phyloP scores from a whole-genome alignment of 1,140 invertebrate genomes.

The Ips typographus region DNA sequence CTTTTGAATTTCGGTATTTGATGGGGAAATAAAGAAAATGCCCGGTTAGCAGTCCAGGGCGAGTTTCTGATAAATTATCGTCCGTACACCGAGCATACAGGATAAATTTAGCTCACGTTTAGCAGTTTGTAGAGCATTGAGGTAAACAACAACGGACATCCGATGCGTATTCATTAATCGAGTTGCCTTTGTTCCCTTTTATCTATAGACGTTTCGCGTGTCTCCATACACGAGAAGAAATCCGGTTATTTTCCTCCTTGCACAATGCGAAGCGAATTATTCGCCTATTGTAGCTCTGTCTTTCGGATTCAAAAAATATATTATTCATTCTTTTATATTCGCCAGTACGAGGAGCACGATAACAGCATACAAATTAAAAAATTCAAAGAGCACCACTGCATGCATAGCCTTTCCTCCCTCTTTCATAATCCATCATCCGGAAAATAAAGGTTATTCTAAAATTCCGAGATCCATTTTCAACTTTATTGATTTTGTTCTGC shows the following conservation, averaged over 20 bases:
- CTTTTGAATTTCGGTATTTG: constrained; percentile 44
- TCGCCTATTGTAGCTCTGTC: neutral
- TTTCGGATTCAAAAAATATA: neutral
- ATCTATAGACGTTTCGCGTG: too few relatives aligned
- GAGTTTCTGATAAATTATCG: neutral
- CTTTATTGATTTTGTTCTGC: constrained; percentile 16
- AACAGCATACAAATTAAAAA: constrained; percentile 8
- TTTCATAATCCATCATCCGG: constrained; percentile 22
- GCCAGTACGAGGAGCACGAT: constrained; percentile 2
- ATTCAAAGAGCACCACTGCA: constrained; percentile 10
- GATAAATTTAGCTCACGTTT: too few relatives aligned
- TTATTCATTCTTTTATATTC: constrained; percentile 4
- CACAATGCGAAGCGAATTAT: neutral
- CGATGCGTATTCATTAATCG: neutral
- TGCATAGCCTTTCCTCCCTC: constrained; percentile 14
- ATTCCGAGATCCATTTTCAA: constrained; percentile 15
- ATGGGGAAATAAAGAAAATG: constrained; percentile 30
- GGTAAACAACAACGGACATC: neutral
- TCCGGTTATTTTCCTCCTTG: constrained; percentile 2
- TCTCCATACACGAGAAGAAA: neutral
- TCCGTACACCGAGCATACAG: too few relatives aligned
- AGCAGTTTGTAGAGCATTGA: neutral
- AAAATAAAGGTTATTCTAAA: constrained; percentile 24
- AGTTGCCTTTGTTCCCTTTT: neutral
- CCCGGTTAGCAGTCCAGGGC: constrained; percentile 4